Conservation (phyloP, 2,113 vertebrate genomes). For the Pygoscelis antarcticus region DNA sequence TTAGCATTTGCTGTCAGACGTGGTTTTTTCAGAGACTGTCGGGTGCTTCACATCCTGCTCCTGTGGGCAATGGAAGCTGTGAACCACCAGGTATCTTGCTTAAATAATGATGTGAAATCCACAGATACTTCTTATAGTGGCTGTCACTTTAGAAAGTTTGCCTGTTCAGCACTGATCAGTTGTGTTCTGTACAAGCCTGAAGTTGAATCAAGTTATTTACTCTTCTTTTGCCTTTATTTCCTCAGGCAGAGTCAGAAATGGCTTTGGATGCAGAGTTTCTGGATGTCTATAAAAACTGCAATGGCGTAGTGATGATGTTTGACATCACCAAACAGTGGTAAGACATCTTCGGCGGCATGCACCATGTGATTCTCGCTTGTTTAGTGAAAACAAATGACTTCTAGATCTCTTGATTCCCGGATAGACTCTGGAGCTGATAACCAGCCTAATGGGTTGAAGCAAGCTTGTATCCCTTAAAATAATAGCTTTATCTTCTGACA, state of each 20-base stretch:
- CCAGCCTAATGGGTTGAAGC: not conserved
- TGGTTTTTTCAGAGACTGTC: not conserved
- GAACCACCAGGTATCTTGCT: not conserved
- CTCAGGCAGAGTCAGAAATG: conserved; percentile 88
- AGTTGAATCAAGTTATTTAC: not conserved
- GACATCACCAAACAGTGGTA: conserved; percentile 99
- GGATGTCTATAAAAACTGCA: conserved; percentile 98
- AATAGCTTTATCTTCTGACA: not conserved
- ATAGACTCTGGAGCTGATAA: not conserved
- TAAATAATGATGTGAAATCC: not conserved
- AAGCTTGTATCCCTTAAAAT: not conserved
- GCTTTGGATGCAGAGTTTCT: conserved; percentile 97
- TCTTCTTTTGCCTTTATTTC: not conserved
- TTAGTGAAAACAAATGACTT: not conserved
- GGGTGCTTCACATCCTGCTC: not conserved
- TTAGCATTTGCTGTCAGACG: not conserved
- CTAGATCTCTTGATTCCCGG: not conserved
- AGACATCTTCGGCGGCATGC: not conserved
- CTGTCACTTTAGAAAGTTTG: not conserved
- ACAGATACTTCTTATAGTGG: accelerated
- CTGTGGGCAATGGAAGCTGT: not conserved
- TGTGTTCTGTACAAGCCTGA: not conserved
- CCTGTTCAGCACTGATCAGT: not conserved
- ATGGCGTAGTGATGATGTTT: conserved; percentile 97
- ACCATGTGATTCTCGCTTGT: accelerated